These are phyloP conservation scores for Aphaenogaster ashmeadi DNA, from an alignment of 1,140 invertebrate genomes.

Conservation along the genomic window DNA sequence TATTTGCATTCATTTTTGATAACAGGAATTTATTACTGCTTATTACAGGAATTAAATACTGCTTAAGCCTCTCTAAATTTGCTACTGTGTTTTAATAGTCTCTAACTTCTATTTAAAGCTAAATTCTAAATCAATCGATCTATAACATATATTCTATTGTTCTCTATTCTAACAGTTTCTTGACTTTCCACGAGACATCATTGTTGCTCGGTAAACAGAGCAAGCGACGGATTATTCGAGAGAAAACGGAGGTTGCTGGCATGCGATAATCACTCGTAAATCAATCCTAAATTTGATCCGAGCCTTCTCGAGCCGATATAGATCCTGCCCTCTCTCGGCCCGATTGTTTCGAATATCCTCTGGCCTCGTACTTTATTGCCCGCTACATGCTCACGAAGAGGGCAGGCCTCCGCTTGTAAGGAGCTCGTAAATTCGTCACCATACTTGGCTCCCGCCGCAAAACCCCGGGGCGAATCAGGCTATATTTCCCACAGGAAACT, in stretches of 20 bases:
- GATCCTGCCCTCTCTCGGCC: slow-evolving; percentile 60
- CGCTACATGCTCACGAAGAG: slow-evolving; percentile 67
- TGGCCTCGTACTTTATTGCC: slow-evolving; percentile 77
- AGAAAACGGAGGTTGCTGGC: slow-evolving; percentile 12
- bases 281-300: slow-evolving; percentile 77
- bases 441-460: slow-evolving; percentile 78
- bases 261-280: slow-evolving; percentile 72
- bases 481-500: slow-evolving; percentile 67
- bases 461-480: slow-evolving; percentile 62
- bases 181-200: not conserved
- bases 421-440: slow-evolving; percentile 83
- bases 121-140: slow-evolving; percentile 1
- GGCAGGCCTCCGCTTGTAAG: slow-evolving; percentile 75
- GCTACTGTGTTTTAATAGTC: not conserved
- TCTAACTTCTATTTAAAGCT: not conserved
- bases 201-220: slow-evolving; percentile 34
- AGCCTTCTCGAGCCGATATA: slow-evolving; percentile 56
- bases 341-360: slow-evolving; percentile 78
- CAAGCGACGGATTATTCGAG: not conserved
- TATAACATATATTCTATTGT: not conserved
- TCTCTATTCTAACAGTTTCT: not conserved
- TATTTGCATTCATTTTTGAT: not conserved
- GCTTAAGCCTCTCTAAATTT: not conserved
- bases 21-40: not conserved
- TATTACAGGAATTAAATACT: too few species aligned